Conservation (phyloP, 2,113 vertebrate genomes). For the Dicaeum eximium region DNA sequence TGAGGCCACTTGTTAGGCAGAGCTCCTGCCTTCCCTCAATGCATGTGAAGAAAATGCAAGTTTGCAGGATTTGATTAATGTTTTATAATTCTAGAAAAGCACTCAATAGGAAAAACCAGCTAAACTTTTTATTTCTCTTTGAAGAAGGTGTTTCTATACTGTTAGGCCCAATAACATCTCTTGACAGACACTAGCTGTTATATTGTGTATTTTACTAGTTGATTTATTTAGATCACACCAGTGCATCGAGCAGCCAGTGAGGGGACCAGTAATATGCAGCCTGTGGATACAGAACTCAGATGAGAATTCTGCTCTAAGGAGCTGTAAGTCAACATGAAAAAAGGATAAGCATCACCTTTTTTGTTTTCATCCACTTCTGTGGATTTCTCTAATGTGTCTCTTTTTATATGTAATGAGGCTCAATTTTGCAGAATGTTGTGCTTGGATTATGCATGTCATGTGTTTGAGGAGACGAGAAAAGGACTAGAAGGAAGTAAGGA, state of each 20-base stretch:
- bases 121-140: neutral
- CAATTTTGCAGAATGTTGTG: neutral
- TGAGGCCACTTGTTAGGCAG: neutral
- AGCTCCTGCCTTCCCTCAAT: neutral
- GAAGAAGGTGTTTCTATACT: neutral
- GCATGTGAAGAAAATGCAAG: neutral
- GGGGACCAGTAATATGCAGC: neutral
- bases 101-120: neutral
- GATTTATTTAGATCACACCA: neutral
- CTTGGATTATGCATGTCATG: neutral
- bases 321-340: neutral
- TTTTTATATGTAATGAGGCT: neutral
- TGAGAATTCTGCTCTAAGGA: neutral
- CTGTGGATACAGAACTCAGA: neutral
- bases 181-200: neutral
- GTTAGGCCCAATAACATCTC: neutral
- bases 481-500: neutral
- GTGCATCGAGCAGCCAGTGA: neutral
- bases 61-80: neutral
- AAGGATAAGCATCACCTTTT: neutral
- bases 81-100: neutral
- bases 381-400: neutral
- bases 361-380: neutral
- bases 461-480: neutral
- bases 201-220: neutral